These are phyloP conservation scores for Microcebus tavaratra DNA, from an alignment of 2,113 vertebrate species.

Conservation along the genomic window DNA sequence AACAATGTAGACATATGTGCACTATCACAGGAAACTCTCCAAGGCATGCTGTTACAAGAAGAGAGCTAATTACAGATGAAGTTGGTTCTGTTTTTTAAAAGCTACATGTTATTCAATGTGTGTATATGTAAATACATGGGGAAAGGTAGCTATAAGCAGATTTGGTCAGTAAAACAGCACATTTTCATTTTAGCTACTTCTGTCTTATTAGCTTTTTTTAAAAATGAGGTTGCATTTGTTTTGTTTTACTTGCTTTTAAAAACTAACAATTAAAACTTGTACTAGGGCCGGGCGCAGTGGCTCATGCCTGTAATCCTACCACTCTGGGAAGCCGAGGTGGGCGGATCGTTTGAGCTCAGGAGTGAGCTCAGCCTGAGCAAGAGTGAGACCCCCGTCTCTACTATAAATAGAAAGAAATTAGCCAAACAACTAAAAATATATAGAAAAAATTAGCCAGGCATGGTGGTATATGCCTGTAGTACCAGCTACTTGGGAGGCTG, in stretches of 20 bases:
- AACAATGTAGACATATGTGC: background rate
- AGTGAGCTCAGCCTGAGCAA: too few relatives aligned
- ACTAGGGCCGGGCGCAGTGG: background rate
- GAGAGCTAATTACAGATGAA: background rate
- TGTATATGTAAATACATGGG: background rate
- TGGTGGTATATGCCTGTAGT: too few relatives aligned
- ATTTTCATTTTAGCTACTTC: background rate
- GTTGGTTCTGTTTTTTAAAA: background rate
- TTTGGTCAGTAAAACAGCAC: background rate
- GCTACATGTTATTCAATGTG: background rate
- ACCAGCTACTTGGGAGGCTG: too few relatives aligned
- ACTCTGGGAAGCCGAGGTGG: too few relatives aligned
- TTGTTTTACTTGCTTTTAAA: conserved; percentile 28
- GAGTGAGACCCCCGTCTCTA: too few relatives aligned
- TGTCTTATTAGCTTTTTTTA: background rate
- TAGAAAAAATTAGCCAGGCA: too few relatives aligned
- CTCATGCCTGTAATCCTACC: too few relatives aligned
- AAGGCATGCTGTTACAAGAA: background rate
- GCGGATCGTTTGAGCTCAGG: too few relatives aligned
- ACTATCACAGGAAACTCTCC: background rate
- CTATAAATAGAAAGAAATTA: too few relatives aligned
- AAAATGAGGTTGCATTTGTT: background rate
- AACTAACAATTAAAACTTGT: conserved; percentile 18
- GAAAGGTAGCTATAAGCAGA: background rate
- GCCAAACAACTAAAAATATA: too few relatives aligned